Percentiles rank a stretch among this genome's conserved stretches.
These are phyloP conservation scores for Ivindomyrus marchei DNA, from an alignment of 2,113 vertebrate species.

Conservation along the genomic window DNA sequence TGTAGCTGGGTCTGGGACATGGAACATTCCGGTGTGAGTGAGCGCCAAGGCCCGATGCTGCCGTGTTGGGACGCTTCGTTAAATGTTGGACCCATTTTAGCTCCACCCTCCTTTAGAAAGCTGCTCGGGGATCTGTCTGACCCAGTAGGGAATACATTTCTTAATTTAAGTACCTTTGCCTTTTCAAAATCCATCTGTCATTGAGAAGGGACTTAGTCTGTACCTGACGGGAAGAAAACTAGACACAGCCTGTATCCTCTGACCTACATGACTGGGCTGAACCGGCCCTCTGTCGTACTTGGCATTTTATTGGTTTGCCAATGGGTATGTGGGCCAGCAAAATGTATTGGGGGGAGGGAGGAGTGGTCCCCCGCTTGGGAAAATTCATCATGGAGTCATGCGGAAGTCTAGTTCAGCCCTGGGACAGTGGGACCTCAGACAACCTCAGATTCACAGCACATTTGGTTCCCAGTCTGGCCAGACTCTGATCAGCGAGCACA, in stretches of 20 bases:
- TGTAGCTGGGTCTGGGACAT: not conserved
- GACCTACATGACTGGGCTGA: not conserved
- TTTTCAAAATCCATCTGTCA: not conserved
- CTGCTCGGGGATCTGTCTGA: not conserved
- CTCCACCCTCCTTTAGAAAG: not conserved
- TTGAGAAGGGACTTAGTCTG: conserved; percentile 20
- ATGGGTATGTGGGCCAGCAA: not conserved
- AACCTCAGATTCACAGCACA: not conserved
- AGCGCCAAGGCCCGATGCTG: not conserved
- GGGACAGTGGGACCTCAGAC: not conserved
- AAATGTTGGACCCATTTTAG: not conserved
- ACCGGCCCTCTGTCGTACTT: not conserved
- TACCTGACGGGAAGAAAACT: conserved; percentile 33
- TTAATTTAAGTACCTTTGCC: not conserved
- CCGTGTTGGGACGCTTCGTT: not conserved
- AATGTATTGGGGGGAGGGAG: not conserved
- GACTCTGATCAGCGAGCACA: not conserved
- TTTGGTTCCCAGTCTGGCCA: not conserved
- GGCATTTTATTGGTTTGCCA: not conserved
- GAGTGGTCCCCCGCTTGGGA: not conserved
- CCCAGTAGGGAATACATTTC: not conserved
- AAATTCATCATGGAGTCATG: not conserved
- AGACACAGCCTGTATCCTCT: conserved; percentile 33
- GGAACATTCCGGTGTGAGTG: not conserved
- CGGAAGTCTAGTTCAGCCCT: not conserved